Evolutionary conservation across 2,888 invertebrate genomes (phyloP).

Genomic region (Anoncus sp.): DNA sequence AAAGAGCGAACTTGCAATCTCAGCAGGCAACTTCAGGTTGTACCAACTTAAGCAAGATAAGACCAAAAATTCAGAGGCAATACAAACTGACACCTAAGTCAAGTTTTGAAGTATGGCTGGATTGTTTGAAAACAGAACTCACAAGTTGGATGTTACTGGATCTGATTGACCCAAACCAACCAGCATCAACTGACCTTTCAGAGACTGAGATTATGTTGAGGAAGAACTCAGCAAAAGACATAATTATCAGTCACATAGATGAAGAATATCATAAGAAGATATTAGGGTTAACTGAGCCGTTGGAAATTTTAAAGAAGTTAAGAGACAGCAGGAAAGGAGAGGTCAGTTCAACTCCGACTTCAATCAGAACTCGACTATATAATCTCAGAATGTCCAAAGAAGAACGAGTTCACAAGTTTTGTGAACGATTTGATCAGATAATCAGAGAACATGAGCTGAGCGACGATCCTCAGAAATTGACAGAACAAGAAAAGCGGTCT

Average conservation of each 20-base stretch:
- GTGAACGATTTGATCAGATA: conserved; percentile 59
- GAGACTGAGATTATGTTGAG: conserved; percentile 35
- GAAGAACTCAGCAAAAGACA: conserved; percentile 64
- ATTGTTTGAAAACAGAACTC: conserved; percentile 59
- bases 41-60: not conserved
- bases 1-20: too few species aligned
- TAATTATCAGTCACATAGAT: conserved; percentile 55
- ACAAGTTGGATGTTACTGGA: conserved; percentile 58
- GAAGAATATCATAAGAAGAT: conserved; percentile 61
- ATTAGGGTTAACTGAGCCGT: conserved; percentile 58
- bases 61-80: conserved; percentile 39
- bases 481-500: conserved; percentile 42
- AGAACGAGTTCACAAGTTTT: conserved; percentile 55
- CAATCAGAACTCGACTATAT: conserved; percentile 57
- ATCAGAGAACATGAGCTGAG: conserved; percentile 51
- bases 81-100: conserved; percentile 59
- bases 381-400: conserved; percentile 35
- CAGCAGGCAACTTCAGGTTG: too few species aligned
- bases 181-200: conserved; percentile 47
- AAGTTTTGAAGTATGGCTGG: conserved; percentile 59
- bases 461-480: too few species aligned
- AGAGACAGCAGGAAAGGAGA: conserved; percentile 58
- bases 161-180: conserved; percentile 49
- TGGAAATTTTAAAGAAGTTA: conserved; percentile 45
- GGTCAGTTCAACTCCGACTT: conserved; percentile 51